Base-by-base conservation (phyloP, 2,113 vertebrate genomes). In the Chloroceryle aenea region DNA sequence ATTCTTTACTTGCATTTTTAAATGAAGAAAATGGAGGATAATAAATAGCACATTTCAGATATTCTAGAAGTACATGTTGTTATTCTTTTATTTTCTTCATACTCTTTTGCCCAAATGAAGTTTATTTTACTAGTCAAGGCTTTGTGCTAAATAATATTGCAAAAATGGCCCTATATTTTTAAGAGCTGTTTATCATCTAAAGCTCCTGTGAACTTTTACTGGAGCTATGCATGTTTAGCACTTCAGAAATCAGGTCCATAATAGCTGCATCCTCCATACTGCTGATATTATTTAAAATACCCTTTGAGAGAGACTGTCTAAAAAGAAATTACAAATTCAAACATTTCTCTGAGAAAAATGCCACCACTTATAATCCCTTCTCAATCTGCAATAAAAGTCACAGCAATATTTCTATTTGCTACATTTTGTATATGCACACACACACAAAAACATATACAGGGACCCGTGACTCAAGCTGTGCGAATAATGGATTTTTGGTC, bases 1-100 rank as follows among this genome's bases (percentile, higher is more conserved):
- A 48, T 85, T 93, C 48, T 93, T 85, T 73, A 73, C 95, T 93
- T 87, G 68, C 76, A 93, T 96, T 97, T 97, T 97, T 96, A 90
- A 97, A 95, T 96, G 48, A 95, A 93, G 83, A 68, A 95, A 77
- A 91, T 3, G 17, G 26, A 14, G 22, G 61, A 87, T 67, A 95
- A 69, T 92, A 79, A 89, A 80, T 71, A 43, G 52, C 23, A 22
- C 12, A 45, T 82, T 95, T 94, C 34, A 36, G 42, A 91, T 79
- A 66, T 20, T 52, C 56, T 75, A 38, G 25, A 34, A 85, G 68
- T 71, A 32, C 4, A 8, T 80, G 92, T 90, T 48, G 20, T 85
- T 95, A 78, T 78, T 11, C 50, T 56, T 26, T n/a, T 5, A 4
- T 43, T 84, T 93, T 55, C 36, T 34, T 59, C 26, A 7, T 61